These are phyloP conservation scores for Megaceryle alcyon DNA, from an alignment of 2,797 vertebrate species.

Conservation along the genomic window DNA sequence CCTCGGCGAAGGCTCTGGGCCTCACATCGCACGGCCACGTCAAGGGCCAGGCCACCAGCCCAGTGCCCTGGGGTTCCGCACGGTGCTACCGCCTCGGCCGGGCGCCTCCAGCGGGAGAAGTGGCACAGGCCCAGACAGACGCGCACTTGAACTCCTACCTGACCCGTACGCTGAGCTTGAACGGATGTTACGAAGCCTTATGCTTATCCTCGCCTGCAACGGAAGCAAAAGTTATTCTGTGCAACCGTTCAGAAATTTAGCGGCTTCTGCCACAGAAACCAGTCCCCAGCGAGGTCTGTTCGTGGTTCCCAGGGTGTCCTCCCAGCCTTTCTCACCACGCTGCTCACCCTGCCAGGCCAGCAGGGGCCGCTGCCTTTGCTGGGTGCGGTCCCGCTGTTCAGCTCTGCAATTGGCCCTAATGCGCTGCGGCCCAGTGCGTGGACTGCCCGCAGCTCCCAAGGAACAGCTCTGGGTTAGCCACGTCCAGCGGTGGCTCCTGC, in stretches of 20 bases:
- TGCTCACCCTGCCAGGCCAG: no score
- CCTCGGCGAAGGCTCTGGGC: neutral
- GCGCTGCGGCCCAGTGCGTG: rapidly evolving
- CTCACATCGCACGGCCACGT: neutral
- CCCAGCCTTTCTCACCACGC: neutral
- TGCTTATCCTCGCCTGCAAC: neutral
- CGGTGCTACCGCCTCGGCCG: neutral
- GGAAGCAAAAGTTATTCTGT: no score
- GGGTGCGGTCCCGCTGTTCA: neutral
- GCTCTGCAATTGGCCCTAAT: rapidly evolving
- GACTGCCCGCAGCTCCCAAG: neutral
- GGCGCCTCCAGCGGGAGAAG: no score
- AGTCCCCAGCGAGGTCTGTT: no score
- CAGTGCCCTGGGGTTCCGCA: neutral
- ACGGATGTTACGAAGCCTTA: neutral
- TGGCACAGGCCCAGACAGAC: rapidly evolving
- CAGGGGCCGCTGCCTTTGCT: rapidly evolving
- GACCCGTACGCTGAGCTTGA: rapidly evolving
- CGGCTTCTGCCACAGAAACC: neutral
- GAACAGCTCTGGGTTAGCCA: neutral
- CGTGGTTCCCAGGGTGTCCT: neutral
- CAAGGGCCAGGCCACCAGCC: neutral
- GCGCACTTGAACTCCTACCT: rapidly evolving
- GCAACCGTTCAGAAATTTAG: neutral
- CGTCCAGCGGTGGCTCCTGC: neutral